Base-by-base conservation (phyloP, 2,888 invertebrate genomes). In the Elmis aenea region DNA sequence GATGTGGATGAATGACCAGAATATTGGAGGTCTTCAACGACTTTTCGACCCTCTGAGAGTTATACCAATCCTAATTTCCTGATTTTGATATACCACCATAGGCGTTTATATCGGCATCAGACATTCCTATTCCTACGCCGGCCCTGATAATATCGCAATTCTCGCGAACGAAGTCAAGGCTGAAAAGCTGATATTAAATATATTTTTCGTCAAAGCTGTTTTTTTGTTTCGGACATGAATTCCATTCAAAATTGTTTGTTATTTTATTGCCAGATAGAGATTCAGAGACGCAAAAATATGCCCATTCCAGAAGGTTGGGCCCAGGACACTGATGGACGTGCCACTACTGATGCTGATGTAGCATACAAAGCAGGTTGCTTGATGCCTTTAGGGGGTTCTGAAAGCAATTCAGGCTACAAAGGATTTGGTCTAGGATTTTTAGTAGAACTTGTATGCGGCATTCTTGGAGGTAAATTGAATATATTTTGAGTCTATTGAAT, bases 371-470 rank as follows among this genome's bases (percentile, higher is more conserved):
- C 76, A 0, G 67, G 62, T 0, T 74, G 78, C 31, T 61, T 89
- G 26, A 74, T 83, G 75, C 87, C 88, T 0, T 59, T 88, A 2
- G 88, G 89, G 1, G 88, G 89, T 0, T 55, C 68, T 0, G 89
- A 89, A 59, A 55, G 71, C 0, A 77, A 77, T 33, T 79, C 85
- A 2, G 89, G 93, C 2, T 93, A 91, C 69, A 94, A 94, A 62
- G 93, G 93, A 0, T 92, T 79, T 54, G 93, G 93, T 0, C 67
- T 94, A 4, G 82, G 81, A 0, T 76, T 85, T 38, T 75, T 93
- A 77, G 91, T 92, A 2, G 95, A 96, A 56, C 70, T 91, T 1
- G 76, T 95, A 36, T 85, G 85, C 57, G 94, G 94, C n/a, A 77
- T 95, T 13, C 71, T 85, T 39, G 68, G 80, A 50, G 87, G 85